Conservation (phyloP, 2,888 invertebrate genomes). For the Acheta domesticus region DNA sequence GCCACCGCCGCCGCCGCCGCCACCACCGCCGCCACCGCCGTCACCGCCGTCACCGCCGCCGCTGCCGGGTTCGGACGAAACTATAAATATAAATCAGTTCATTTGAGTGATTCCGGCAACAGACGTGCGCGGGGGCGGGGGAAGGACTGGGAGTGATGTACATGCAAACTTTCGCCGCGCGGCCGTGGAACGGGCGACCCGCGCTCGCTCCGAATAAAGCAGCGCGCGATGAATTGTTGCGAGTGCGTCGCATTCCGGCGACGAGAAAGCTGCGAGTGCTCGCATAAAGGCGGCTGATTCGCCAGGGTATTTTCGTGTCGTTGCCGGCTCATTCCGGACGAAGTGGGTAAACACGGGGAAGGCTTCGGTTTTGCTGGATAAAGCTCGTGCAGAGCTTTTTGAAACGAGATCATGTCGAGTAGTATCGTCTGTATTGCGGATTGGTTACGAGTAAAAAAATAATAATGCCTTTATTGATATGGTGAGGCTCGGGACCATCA, state of each 20-base stretch:
- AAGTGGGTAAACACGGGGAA: too few species aligned
- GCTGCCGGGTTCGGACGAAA: not conserved
- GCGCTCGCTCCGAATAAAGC: not conserved
- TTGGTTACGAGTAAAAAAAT: too few species aligned
- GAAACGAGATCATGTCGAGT: too few species aligned
- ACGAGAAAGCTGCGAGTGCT: not conserved
- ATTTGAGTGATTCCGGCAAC: conserved; percentile 3
- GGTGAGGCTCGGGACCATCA: too few species aligned
- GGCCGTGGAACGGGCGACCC: not conserved
- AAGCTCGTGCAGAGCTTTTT: too few species aligned
- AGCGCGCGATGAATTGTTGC: not conserved
- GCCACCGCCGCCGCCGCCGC: not conserved
- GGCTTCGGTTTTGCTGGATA: too few species aligned
- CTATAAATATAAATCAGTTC: conserved; percentile 5
- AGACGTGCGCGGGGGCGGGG: not conserved
- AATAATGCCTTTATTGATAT: too few species aligned
- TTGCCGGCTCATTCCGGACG: too few species aligned
- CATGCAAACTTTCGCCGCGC: not conserved
- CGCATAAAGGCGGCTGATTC: not conserved
- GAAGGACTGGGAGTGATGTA: not conserved
- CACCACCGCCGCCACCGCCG: not conserved
- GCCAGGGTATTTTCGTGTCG: too few species aligned
- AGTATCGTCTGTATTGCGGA: too few species aligned
- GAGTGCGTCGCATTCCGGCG: not conserved
- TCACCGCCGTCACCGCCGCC: not conserved